phyloP scores from a whole-genome alignment of 2,888 invertebrate genomes.

The Chrysodeixis includens region DNA sequence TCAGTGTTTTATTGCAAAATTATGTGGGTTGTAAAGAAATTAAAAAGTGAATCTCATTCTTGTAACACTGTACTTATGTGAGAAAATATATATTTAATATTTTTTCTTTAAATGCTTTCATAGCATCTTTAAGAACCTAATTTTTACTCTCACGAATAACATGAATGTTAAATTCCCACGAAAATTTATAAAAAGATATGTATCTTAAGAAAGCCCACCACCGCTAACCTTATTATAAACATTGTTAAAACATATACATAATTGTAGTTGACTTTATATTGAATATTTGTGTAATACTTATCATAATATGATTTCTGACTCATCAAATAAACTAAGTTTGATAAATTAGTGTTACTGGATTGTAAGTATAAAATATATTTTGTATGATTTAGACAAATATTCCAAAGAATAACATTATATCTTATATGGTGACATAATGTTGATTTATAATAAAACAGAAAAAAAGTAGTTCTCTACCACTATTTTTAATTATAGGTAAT shows the following conservation, averaged over 20 bases:
- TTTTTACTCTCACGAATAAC: too few relatives aligned
- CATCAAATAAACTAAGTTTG: slow-evolving; percentile 14
- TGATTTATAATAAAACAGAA: slow-evolving; percentile 25
- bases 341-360: slow-evolving; percentile 36
- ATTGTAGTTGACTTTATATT: not conserved
- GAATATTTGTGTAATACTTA: not conserved
- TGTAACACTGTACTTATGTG: slow-evolving; percentile 24
- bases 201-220: not conserved
- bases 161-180: not conserved
- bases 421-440: slow-evolving; percentile 42
- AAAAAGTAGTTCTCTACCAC: slow-evolving; percentile 38
- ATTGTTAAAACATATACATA: not conserved
- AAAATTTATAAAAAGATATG: not conserved
- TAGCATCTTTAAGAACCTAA: too few relatives aligned
- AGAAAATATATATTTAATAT: slow-evolving; percentile 9
- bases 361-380: slow-evolving; percentile 41
- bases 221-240: not conserved
- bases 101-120: not conserved
- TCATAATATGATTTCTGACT: not conserved
- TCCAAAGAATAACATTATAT: slow-evolving; percentile 66
- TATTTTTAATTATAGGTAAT: slow-evolving; percentile 66
- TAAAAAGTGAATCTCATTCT: slow-evolving; percentile 23
- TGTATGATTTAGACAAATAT: slow-evolving; percentile 53
- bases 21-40: slow-evolving; percentile 58
- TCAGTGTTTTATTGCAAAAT: slow-evolving; percentile 66